Conservation (phyloP, 2,797 vertebrate genomes). For the Trematomus bernacchii region DNA sequence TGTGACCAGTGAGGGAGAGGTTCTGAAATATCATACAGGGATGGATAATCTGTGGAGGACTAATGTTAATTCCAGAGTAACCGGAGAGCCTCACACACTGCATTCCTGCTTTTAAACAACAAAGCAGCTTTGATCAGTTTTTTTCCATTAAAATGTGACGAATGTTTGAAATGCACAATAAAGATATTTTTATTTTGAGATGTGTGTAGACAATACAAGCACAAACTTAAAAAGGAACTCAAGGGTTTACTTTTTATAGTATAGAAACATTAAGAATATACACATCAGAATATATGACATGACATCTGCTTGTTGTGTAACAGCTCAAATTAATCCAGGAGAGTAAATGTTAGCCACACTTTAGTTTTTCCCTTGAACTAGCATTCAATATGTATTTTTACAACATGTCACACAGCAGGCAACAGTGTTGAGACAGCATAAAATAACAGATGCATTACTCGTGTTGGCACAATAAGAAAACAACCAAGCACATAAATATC, state of each 20-base stretch:
- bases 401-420: constrained; percentile 41
- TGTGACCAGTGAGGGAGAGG: constrained; percentile 58
- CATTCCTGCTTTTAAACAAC: not conserved
- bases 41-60: not conserved
- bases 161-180: constrained; percentile 62
- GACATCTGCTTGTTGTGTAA: constrained; percentile 24
- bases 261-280: constrained; percentile 46
- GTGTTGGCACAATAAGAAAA: constrained; percentile 35
- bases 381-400: constrained; percentile 25
- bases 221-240: constrained; percentile 13
- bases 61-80: not conserved
- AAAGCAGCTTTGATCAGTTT: constrained; percentile 2
- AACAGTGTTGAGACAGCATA: constrained; percentile 36
- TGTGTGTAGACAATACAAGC: constrained; percentile 34
- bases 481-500: too few species aligned
- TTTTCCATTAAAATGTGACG: not conserved
- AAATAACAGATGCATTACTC: constrained; percentile 26
- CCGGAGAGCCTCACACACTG: not conserved
- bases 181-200: constrained; percentile 62
- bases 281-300: constrained; percentile 41
- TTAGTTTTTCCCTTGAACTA: constrained; percentile 19
- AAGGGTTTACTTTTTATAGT: not conserved
- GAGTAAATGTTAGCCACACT: constrained; percentile 6
- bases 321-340: constrained; percentile 40
- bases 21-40: not conserved